phyloP scores from a whole-genome alignment of 2,888 invertebrate genomes.

The Petrophora chlorosata region DNA sequence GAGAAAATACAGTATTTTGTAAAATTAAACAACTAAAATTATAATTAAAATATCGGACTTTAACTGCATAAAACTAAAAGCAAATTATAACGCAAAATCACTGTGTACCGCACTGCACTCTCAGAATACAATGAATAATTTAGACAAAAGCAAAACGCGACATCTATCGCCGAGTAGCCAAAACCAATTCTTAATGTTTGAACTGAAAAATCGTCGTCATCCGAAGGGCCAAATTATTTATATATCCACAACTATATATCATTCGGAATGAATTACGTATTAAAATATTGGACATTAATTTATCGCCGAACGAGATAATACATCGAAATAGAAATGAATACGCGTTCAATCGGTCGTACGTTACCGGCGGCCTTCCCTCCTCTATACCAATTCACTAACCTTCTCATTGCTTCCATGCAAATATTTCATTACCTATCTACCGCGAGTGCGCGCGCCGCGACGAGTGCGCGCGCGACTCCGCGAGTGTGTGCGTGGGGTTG shows the following conservation, averaged over 20 bases:
- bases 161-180: not conserved
- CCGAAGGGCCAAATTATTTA: constrained; percentile 42
- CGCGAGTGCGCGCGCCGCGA: not conserved
- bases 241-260: constrained; percentile 51
- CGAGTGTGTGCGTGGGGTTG: constrained; percentile 64
- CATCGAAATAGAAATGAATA: constrained; percentile 63
- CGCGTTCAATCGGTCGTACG: constrained; percentile 42
- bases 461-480: constrained; percentile 36
- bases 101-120: constrained; percentile 69
- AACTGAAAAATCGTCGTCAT: constrained; percentile 36
- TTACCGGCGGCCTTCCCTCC: constrained; percentile 48
- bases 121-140: constrained; percentile 63
- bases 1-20: constrained; percentile 82
- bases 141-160: constrained; percentile 46
- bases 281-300: constrained; percentile 63
- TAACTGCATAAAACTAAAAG: constrained; percentile 74
- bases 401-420: constrained; percentile 74
- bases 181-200: not conserved
- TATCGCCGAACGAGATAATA: constrained; percentile 63
- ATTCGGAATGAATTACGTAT: constrained; percentile 64
- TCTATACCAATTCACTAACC: constrained; percentile 79
- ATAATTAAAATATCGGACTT: constrained; percentile 77
- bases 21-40: constrained; percentile 77
- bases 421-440: constrained; percentile 59
- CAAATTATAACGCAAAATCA: constrained; percentile 71